A percentile compares a stretch with the other conserved stretches of the same genome.
Conservation (phyloP, 2,888 invertebrate genomes). For the Plemyria rubiginata region DNA sequence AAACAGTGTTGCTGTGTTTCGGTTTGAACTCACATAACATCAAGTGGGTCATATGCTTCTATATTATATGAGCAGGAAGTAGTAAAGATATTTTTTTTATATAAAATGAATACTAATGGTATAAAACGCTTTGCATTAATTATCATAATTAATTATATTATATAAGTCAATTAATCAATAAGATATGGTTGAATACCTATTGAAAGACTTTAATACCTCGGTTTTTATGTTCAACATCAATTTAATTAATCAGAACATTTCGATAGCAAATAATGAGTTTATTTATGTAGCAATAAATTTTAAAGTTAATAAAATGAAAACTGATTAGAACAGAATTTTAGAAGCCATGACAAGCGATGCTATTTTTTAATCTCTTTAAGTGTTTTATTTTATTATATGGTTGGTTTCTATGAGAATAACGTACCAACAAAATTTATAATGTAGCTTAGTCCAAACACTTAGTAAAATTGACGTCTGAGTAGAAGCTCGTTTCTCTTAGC, state of each 20-base stretch:
- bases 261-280: constrained; percentile 31
- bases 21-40: too few species aligned
- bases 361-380: neutral
- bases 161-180: constrained; percentile 28
- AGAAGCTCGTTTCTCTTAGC: too few species aligned
- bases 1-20: too few species aligned
- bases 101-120: too few species aligned
- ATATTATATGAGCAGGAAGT: too few species aligned
- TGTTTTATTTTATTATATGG: too few species aligned
- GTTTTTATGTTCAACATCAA: constrained; percentile 35
- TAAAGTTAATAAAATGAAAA: constrained; percentile 10
- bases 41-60: too few species aligned
- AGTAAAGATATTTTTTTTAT: too few species aligned
- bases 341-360: neutral
- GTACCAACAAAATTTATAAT: too few species aligned
- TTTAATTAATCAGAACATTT: constrained; percentile 37
- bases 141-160: constrained; percentile 7
- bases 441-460: too few species aligned
- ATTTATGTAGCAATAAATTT: constrained; percentile 28
- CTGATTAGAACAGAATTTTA: constrained; percentile 14
- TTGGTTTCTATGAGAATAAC: too few species aligned
- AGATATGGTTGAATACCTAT: constrained; percentile 32
- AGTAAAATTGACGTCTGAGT: too few species aligned
- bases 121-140: neutral
- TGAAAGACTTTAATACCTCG: constrained; percentile 25